Percentiles rank a stretch among this genome's conserved stretches.
Evolutionary conservation across 2,888 invertebrate genomes (phyloP).

Genomic region (Troides aeacus): DNA sequence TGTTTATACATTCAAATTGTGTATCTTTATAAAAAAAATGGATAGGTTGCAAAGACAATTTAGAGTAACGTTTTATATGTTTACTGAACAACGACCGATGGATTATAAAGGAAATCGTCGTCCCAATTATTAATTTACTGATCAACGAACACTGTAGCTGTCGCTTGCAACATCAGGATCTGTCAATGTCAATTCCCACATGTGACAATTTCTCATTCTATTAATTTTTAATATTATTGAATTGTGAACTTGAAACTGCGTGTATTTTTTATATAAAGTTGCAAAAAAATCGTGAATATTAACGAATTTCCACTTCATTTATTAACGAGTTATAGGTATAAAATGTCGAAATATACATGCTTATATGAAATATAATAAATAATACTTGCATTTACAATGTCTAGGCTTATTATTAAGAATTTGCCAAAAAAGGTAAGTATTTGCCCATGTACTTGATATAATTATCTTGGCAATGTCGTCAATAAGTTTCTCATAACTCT

Average conservation of each 20-base stretch:
- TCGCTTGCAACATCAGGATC: not conserved
- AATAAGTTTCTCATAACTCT: not conserved
- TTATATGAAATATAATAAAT: conserved; percentile 1
- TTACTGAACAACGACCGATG: no score
- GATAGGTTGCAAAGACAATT: no score
- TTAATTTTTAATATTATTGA: not conserved
- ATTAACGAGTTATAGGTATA: not conserved
- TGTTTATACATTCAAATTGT: no score
- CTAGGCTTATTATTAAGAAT: conserved; percentile 94
- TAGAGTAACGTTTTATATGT: no score
- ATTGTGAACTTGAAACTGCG: no score
- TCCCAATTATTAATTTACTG: no score
- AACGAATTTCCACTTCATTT: no score
- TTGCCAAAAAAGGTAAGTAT: conserved; percentile 89
- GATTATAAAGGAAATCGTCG: no score
- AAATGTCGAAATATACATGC: not conserved
- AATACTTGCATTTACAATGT: conserved; percentile 76
- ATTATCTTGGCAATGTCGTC: not conserved
- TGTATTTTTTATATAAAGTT: no score
- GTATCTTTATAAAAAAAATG: no score
- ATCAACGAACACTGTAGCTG: no score
- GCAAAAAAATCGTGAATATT: no score
- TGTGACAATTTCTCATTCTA: conserved; percentile 11
- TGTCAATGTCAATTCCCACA: conserved; percentile 29
- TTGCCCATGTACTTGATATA: conserved; percentile 1